A percentile compares a stretch with the other conserved stretches of the same genome.
Evolutionary conservation across 2,797 vertebrate genomes (phyloP).

Genomic region (Betta splendens): DNA sequence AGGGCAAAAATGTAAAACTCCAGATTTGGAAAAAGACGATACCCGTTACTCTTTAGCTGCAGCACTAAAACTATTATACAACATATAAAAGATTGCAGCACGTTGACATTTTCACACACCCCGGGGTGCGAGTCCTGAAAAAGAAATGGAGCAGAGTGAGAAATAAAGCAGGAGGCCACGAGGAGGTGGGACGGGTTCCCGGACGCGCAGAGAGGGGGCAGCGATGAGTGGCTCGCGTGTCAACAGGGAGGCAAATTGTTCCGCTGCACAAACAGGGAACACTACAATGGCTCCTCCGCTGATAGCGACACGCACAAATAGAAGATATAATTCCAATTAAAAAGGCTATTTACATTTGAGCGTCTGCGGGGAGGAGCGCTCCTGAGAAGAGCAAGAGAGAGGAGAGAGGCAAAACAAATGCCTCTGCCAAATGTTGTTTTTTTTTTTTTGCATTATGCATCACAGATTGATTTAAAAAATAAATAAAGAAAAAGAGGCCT

Average conservation of each 20-base stretch:
- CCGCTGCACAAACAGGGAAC: conserved; percentile 34
- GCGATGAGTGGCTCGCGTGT: conserved; percentile 34
- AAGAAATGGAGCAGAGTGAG: conserved; percentile 13
- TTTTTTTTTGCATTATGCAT: conserved; percentile 21
- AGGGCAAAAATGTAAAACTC: no score
- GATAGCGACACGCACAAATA: conserved; percentile 38
- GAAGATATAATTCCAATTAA: conserved; percentile 64
- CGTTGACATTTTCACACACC: conserved; percentile 14
- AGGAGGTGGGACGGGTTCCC: conserved; percentile 40
- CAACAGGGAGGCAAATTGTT: conserved; percentile 51
- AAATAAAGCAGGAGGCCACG: conserved; percentile 31
- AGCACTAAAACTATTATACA: no score
- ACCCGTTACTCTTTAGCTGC: no score
- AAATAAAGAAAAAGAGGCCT: conserved; percentile 23
- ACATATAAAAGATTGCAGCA: no score
- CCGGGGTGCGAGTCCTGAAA: conserved; percentile 15
- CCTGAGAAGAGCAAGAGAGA: conserved; percentile 29
- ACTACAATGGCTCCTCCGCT: conserved; percentile 18
- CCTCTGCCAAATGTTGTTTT: conserved; percentile 53
- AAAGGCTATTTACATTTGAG: conserved; percentile 59
- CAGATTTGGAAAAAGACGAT: no score
- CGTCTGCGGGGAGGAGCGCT: conserved; percentile 30
- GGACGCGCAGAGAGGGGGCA: conserved; percentile 35
- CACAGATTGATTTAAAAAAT: conserved; percentile 58
- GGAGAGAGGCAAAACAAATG: conserved; percentile 58